Percentiles rank a stretch among this genome's conserved stretches.
Conservation (phyloP, 2,113 vertebrate genomes). For the Eulemur macaco region DNA sequence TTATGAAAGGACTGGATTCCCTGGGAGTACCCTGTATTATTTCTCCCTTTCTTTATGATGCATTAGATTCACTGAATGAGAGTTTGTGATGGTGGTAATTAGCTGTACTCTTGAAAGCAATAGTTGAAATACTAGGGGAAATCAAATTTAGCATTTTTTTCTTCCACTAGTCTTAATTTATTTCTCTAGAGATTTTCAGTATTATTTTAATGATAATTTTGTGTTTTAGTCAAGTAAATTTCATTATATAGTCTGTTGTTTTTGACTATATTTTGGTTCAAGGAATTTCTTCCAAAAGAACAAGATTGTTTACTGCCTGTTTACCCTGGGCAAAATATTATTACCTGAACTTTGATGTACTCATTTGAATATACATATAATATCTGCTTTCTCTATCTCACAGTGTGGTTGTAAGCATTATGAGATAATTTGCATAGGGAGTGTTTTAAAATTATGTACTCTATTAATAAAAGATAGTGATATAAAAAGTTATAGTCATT, state of each 20-base stretch:
- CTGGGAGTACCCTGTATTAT: not conserved
- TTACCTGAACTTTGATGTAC: not conserved
- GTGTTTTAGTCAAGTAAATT: not conserved
- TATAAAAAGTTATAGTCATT: not conserved
- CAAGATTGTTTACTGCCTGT: not conserved
- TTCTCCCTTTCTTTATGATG: not conserved
- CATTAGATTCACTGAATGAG: not conserved
- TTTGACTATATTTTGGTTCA: not conserved
- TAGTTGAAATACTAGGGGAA: conserved; percentile 32
- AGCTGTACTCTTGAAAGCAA: not conserved
- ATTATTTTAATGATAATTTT: conserved; percentile 23
- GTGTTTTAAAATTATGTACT: not conserved
- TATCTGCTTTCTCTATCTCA: not conserved
- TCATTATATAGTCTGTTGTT: not conserved
- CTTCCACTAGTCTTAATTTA: not conserved
- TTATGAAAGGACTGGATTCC: not conserved
- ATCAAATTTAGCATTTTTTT: not conserved
- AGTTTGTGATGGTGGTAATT: not conserved
- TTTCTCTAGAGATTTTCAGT: not conserved
- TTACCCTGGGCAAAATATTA: not conserved
- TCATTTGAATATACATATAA: not conserved
- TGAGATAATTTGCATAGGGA: not conserved
- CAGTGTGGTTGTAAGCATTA: not conserved
- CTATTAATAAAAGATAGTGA: not conserved
- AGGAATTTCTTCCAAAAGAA: not conserved